These are phyloP conservation scores for Callocephalon fimbriatum DNA, from an alignment of 2,113 vertebrate genomes.

Conservation along the genomic window DNA sequence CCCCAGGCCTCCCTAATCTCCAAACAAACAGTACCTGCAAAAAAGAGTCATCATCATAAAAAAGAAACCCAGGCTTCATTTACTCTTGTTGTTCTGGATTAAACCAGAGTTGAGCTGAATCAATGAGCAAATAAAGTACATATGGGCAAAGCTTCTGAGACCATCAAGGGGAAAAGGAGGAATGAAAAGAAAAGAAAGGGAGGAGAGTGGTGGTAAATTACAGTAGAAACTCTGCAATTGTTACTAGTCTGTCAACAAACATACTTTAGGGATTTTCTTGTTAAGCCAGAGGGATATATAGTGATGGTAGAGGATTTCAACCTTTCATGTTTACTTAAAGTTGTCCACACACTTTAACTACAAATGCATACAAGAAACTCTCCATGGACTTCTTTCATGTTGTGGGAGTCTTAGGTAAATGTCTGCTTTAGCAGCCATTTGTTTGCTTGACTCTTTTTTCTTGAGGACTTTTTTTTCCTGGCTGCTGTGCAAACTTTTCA, in stretches of 20 bases:
- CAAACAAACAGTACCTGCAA: neutral
- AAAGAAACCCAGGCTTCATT: neutral
- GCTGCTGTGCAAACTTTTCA: slow-evolving; percentile 19
- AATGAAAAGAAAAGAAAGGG: neutral
- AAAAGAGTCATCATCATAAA: neutral
- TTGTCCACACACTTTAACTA: neutral
- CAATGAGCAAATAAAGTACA: neutral
- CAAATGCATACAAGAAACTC: neutral
- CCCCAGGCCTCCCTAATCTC: neutral
- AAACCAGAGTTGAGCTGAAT: neutral
- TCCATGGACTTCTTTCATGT: neutral
- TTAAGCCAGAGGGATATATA: slow-evolving; percentile 27
- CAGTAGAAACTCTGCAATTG: slow-evolving; percentile 7
- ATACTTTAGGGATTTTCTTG: slow-evolving; percentile 52
- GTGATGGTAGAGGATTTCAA: slow-evolving; percentile 4
- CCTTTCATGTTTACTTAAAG: neutral
- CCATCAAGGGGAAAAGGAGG: neutral
- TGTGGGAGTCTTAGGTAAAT: slow-evolving; percentile 6
- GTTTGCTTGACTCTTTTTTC: neutral
- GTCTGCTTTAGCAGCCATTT: neutral
- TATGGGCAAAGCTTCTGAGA: neutral
- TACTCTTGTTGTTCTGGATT: neutral
- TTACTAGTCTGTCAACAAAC: slow-evolving; percentile 45
- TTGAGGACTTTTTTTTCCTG: neutral
- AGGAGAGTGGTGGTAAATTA: neutral